Percentiles rank a stretch among this genome's conserved stretches.
phyloP scores from a whole-genome alignment of 2,888 invertebrate genomes.

The Hypsopygia costalis region DNA sequence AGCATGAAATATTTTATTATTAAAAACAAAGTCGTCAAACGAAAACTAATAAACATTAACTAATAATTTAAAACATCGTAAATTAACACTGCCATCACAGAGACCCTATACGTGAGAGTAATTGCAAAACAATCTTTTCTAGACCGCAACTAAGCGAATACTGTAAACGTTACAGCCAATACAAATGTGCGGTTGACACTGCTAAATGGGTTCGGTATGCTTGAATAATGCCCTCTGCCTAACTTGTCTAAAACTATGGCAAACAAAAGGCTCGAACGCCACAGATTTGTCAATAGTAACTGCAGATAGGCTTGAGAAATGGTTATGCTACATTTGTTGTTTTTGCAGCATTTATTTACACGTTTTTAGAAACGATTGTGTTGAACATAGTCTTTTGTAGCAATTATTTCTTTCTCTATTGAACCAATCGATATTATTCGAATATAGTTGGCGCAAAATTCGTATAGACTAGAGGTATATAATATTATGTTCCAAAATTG shows the following conservation, averaged over 20 bases:
- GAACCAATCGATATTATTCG: too few relatives aligned
- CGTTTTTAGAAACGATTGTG: too few relatives aligned
- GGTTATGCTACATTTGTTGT: conserved; percentile 41
- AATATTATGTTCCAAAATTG: too few relatives aligned
- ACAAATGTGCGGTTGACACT: conserved; percentile 76
- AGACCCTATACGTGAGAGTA: neutral
- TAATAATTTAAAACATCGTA: too few relatives aligned
- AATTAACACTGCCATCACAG: too few relatives aligned
- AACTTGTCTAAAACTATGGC: conserved; percentile 68
- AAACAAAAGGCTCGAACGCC: conserved; percentile 56
- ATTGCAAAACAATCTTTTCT: neutral
- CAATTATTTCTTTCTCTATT: too few relatives aligned
- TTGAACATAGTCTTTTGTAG: too few relatives aligned
- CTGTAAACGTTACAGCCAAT: conserved; percentile 20
- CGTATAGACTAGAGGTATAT: too few relatives aligned
- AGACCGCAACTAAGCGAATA: conserved; percentile 7
- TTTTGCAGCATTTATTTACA: conserved; percentile 17
- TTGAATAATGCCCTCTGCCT: conserved; percentile 65
- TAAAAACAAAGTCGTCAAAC: too few relatives aligned
- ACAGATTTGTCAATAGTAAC: conserved; percentile 60
- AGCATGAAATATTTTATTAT: too few relatives aligned
- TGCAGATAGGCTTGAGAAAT: conserved; percentile 44
- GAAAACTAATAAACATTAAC: too few relatives aligned
- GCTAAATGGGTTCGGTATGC: conserved; percentile 64
- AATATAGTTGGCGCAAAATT: too few relatives aligned